Evolutionary conservation across 2,888 invertebrate species (phyloP), one percentile per base, ranked within the genome.

Genomic region (Ornithoptera priamus): DNA sequence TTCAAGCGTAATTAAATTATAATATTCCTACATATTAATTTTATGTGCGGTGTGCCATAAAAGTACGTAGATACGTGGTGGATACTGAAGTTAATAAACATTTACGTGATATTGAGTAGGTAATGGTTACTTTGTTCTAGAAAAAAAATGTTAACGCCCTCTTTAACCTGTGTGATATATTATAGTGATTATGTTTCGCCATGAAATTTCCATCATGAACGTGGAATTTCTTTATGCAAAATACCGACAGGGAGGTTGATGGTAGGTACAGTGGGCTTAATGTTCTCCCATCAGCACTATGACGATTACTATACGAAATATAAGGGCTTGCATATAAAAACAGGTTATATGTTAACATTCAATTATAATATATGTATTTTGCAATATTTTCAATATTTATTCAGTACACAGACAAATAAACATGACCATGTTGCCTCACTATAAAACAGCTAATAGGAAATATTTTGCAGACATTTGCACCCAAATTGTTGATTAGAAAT

Each of bases 261-360:
- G 72, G 71, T 69, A 77, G 78, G 80, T 79, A 78, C 79, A 78
- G 74, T 71, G 73, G 71, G 67, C 78, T 72, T 80, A 80, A 78
- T 78, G 79, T 74, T 79, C 77, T 73, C 73, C 76, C 80, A 80
- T 77, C 80, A 78, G 76, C 76, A 74, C 74, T 73, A 76, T 85
- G 87, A 88, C 86, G 79, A 89, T 87, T 81, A 79, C 74, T 66
- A 70, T 57, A 30, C 36, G 61, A 65, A 42, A 57, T 61, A 66
- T 46, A 53, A 59, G 66, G 60, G 59, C 59, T 53, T 15, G 17
- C 46, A 10, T 30, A 22, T 50, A 57, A 57, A 39, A 39, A 39
- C 39, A 10, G 8, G 39, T 39, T 39, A 39, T 39, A 39, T 39
- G 39, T 39, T 39, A 39, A 39, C 39, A 39, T 10, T 39, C 39